Conservation (phyloP, 23 tunicate species). For the Phallusia fumigata region DNA sequence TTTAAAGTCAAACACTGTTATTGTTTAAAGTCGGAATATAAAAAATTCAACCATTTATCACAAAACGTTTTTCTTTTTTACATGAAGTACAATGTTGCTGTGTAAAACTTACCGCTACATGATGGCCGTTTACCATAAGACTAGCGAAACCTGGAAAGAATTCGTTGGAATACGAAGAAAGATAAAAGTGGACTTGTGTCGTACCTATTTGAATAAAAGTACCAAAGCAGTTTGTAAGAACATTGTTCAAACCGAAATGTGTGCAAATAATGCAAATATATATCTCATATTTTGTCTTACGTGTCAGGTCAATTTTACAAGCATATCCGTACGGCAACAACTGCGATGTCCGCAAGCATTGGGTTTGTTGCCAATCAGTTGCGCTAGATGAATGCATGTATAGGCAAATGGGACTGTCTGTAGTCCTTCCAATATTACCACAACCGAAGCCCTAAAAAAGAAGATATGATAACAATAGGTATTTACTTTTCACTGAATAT, state of each 20-base stretch:
- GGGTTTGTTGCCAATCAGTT: neutral
- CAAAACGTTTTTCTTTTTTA: neutral
- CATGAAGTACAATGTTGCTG: too few relatives aligned
- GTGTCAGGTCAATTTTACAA: neutral
- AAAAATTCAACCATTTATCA: neutral
- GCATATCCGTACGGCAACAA: neutral
- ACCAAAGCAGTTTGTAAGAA: too few relatives aligned
- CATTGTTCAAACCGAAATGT: too few relatives aligned
- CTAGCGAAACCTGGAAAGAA: constrained; percentile 20
- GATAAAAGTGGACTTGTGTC: neutral
- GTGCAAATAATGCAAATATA: too few relatives aligned
- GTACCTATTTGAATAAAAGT: neutral
- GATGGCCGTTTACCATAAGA: constrained; percentile 17
- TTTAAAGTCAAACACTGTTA: too few relatives aligned
- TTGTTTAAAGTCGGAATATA: too few relatives aligned
- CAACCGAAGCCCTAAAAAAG: too few relatives aligned
- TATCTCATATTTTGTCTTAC: neutral
- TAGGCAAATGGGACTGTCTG: neutral
- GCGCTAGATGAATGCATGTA: neutral
- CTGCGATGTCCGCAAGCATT: neutral
- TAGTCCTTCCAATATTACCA: neutral
- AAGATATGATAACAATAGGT: too few relatives aligned
- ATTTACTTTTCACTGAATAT: too few relatives aligned
- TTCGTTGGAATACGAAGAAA: constrained; percentile 1
- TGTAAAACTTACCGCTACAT: constrained; percentile 13